phyloP scores from a whole-genome alignment of 2,888 invertebrate genomes.

The Plagiodera versicolora region DNA sequence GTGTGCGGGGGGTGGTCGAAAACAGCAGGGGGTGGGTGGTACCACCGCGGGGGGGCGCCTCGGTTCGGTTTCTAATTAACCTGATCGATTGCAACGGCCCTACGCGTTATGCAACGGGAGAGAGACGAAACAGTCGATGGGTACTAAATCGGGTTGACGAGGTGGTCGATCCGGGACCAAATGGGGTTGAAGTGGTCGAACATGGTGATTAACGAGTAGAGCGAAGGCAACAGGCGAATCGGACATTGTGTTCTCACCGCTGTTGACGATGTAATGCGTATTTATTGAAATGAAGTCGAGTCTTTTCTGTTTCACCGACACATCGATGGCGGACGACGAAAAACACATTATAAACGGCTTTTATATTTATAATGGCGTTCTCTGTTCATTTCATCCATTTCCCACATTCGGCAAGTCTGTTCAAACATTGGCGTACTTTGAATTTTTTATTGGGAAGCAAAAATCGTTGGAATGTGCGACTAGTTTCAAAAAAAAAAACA shows the following conservation, averaged over 20 bases:
- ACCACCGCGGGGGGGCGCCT: slow-evolving; percentile 43
- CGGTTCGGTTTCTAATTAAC: slow-evolving; percentile 49
- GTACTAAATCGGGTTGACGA: too few species aligned
- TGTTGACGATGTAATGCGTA: neutral
- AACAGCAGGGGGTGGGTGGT: slow-evolving; percentile 45
- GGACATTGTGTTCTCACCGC: neutral
- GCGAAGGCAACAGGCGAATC: neutral
- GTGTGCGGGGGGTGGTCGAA: slow-evolving; percentile 36
- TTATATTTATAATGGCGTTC: neutral
- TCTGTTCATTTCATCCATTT: neutral
- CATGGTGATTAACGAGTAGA: neutral
- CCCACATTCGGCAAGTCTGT: neutral
- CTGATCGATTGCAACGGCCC: slow-evolving; percentile 50
- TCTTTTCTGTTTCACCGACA: neutral
- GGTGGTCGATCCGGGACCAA: too few species aligned
- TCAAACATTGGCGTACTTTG: neutral
- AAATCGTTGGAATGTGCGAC: too few species aligned
- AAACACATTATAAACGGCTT: neutral
- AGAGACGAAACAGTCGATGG: too few species aligned
- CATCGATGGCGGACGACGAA: neutral
- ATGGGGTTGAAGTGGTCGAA: too few species aligned
- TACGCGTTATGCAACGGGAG: slow-evolving; percentile 38
- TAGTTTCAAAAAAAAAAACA: too few species aligned
- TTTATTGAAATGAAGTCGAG: neutral
- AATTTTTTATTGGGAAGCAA: neutral